Percentiles rank a stretch among this genome's conserved stretches.
Evolutionary conservation across 1,140 invertebrate species (phyloP).

Genomic region (Panulirus ornatus): DNA sequence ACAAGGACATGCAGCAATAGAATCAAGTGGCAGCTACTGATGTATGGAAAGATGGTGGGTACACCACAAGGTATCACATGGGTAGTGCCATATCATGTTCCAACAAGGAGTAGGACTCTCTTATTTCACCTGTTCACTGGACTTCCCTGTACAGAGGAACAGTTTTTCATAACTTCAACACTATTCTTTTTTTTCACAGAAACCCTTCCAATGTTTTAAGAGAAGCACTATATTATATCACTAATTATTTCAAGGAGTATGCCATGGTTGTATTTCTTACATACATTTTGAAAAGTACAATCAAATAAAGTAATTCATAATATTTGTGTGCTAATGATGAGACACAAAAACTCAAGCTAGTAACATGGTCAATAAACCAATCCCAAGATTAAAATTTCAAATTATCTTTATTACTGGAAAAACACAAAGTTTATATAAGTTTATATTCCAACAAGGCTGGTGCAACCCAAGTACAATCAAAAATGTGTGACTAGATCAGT

Average conservation of each 20-base stretch:
- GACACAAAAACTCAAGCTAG: not conserved
- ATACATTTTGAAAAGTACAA: not conserved
- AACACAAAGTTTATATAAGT: slow-evolving; percentile 70
- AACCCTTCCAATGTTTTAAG: not conserved
- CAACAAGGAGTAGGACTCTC: too few relatives aligned
- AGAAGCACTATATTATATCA: not conserved
- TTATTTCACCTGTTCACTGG: too few relatives aligned
- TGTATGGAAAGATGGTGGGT: too few relatives aligned
- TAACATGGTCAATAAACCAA: slow-evolving; percentile 35
- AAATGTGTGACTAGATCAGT: slow-evolving; percentile 38
- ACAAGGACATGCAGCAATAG: too few relatives aligned
- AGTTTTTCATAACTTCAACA: too few relatives aligned
- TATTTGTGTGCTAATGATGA: not conserved
- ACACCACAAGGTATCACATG: too few relatives aligned
- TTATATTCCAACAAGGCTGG: slow-evolving; percentile 68
- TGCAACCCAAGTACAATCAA: slow-evolving; percentile 55
- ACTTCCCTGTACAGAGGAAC: too few relatives aligned
- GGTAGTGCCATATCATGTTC: too few relatives aligned
- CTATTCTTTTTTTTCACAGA: too few relatives aligned
- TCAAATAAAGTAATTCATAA: not conserved
- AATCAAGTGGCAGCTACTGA: too few relatives aligned
- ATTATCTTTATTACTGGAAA: slow-evolving; percentile 71
- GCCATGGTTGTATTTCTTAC: not conserved
- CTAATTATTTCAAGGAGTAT: not conserved
- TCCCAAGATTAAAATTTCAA: slow-evolving; percentile 55